These are phyloP conservation scores for Echinarachnius parma DNA, from an alignment of 53 echinoderm and acorn worm species.

Conservation along the genomic window DNA sequence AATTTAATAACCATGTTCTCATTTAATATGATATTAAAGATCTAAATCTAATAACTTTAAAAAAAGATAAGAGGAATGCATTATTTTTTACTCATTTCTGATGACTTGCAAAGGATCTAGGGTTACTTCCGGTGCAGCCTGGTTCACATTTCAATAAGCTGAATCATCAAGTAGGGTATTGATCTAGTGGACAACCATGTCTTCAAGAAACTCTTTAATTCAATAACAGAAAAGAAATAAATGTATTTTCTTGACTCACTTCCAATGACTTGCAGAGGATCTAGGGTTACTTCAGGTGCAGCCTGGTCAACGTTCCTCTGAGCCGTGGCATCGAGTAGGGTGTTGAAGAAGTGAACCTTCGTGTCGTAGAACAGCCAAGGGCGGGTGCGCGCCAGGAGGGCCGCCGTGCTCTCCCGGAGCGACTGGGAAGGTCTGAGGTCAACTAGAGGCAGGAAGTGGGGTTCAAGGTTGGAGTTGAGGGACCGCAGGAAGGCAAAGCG, in stretches of 20 bases:
- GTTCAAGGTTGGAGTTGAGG: slow-evolving; percentile 71
- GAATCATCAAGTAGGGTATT: slow-evolving; percentile 72
- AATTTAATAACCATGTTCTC: too few relatives aligned
- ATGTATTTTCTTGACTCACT: too few relatives aligned
- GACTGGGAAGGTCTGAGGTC: slow-evolving; percentile 81
- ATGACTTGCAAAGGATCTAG: slow-evolving; percentile 77
- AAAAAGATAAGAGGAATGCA: too few relatives aligned
- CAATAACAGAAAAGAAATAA: too few relatives aligned
- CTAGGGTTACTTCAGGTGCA: slow-evolving; percentile 75
- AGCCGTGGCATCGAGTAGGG: slow-evolving; percentile 72
- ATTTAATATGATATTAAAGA: too few relatives aligned
- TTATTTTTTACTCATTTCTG: slow-evolving; percentile 66
- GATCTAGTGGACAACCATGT: slow-evolving; percentile 75
- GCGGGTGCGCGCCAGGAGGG: slow-evolving; percentile 64
- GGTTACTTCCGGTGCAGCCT: slow-evolving; percentile 78
- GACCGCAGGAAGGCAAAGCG: slow-evolving; percentile 81
- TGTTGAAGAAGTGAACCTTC: slow-evolving; percentile 77
- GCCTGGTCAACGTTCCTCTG: slow-evolving; percentile 81
- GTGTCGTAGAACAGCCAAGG: slow-evolving; percentile 76
- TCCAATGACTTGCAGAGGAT: slow-evolving; percentile 75
- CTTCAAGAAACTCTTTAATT: too few relatives aligned
- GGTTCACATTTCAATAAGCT: slow-evolving; percentile 72
- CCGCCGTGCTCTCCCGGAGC: slow-evolving; percentile 68
- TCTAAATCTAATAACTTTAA: too few relatives aligned
- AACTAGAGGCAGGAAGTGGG: slow-evolving; percentile 73